Evolutionary conservation across 2,797 vertebrate species (phyloP).

Genomic region (Anabacerthia variegaticeps): DNA sequence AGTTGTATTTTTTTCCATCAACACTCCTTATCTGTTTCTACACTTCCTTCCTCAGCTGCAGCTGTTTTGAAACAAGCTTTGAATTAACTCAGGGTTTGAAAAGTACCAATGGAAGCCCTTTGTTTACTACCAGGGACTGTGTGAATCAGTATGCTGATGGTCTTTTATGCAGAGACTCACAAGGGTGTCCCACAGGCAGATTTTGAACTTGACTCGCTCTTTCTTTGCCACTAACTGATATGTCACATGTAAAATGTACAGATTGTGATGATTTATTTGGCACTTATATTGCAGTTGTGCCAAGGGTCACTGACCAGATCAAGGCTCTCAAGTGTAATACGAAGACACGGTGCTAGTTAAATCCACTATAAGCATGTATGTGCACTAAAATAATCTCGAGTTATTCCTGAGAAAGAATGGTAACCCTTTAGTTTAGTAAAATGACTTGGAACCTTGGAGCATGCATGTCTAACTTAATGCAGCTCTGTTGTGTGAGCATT

Average conservation of each 20-base stretch:
- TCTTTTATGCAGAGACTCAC: background rate
- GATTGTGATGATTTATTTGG: background rate
- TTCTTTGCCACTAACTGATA: background rate
- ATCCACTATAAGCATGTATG: background rate
- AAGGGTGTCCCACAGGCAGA: background rate
- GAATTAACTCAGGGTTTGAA: background rate
- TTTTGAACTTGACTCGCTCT: background rate
- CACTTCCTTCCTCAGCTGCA: background rate
- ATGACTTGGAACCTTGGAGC: background rate
- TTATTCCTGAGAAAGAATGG: background rate
- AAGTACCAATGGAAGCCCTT: background rate
- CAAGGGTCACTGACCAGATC: background rate
- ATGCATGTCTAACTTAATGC: fast-evolving
- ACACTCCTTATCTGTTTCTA: background rate
- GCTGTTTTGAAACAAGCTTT: background rate
- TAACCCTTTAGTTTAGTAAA: background rate
- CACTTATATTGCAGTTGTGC: background rate
- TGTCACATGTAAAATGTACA: background rate
- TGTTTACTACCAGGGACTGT: background rate
- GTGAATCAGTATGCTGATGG: background rate
- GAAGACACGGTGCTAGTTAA: background rate
- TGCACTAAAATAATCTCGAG: background rate
- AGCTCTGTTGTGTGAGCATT: background rate
- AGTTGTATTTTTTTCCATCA: background rate
- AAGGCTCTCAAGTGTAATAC: background rate